Base-by-base conservation (phyloP, 2,888 invertebrate genomes). In the Neoscelio sp. region DNA sequence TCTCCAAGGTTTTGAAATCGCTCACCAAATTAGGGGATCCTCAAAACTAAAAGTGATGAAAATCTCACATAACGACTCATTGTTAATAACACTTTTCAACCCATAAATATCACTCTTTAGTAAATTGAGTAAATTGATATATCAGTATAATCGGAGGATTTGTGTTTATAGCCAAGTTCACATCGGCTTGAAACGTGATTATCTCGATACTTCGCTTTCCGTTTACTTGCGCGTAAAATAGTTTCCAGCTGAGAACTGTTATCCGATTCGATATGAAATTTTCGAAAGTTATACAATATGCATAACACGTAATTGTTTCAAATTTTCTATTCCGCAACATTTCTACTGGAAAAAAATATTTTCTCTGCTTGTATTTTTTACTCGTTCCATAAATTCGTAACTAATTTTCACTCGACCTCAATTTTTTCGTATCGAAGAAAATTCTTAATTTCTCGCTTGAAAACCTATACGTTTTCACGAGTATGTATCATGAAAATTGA, bases 221-320 rank as follows among this genome's bases (percentile, higher is more conserved):
- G 56, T 40, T 35, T 10, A 12, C 35, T 35, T n/a, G 35, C 6
- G 6, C 23, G 23, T 23, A 23, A 50, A 33, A n/a, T 13, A 8
- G n/a, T 15, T 28, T 7, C 28, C 1, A 28, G 12, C 35, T 2
- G 13, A 12, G 28, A 50, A 50, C 17, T 26, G 50, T 50, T 33
- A 50, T 50, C 18, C 50, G 35, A 52, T 35, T 35, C 35, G 52
- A 52, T 52, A 18, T 52, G 52, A 20, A 52, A 30, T 28, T 33
- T 30, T 17, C 18, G 20, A 30, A 50, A 50, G 15, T 50, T 50
- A 50, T 13, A 12, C 12, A 23, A 46, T 12, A 18, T 18, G 33
- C 18, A 50, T 33, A 33, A 18, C 48, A 5, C 0, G 8, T 18
- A 50, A 33, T 50, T 17, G 17, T n/a, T 6, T n/a, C 1, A 7